Base-by-base conservation (phyloP, 53 echinoderm and acorn worm genomes). In the Crossaster papposus region DNA sequence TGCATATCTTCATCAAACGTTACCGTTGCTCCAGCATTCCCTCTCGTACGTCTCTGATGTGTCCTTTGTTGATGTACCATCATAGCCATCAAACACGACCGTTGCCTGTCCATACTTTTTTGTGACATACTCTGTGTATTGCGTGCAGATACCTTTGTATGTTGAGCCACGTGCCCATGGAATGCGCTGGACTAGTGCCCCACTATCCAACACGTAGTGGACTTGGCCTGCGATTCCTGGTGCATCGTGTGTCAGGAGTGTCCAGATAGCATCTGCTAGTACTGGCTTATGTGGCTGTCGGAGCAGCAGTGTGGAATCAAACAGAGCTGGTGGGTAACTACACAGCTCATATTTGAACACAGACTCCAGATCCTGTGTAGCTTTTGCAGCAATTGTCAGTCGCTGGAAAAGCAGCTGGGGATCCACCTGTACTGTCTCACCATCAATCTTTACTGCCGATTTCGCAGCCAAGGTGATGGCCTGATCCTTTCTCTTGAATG, bases 321-420 rank as follows among this genome's bases (percentile, higher is more conserved):
- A 38, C 38, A 38, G 38, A 4, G 38, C 76, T 82, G 95, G 23
- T 20, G 95, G 91, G 22, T 91, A 79, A 91, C 89, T 92, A 55
- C 93, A 88, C 30, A 95, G 85, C 73, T 95, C 95, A 55, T 91
- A 92, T 15, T 91, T 80, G 75, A 94, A 94, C 8, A 88, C 22
- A 37, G 72, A 83, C 78, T 65, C 81, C 30, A 54, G 58, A 28
- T 92, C 83, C 32, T 90, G 64, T 23, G 29, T 23, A 2, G 89
- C 85, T 18, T 62, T 62, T 4, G 91, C 51, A 89, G 62, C 15
- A 4, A 62, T 62, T 62, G 70, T 78, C 30, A 93, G 68, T 55
- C 95, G 83, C 78, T 95, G 93, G 70, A 94, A 95, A 20, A 94
- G 92, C 18, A 95, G 55, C 29, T 92, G 72, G 1, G 95, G 92